Conservation (phyloP, 64 coral and sea anemone species). For the Actinia tenebrosa region DNA sequence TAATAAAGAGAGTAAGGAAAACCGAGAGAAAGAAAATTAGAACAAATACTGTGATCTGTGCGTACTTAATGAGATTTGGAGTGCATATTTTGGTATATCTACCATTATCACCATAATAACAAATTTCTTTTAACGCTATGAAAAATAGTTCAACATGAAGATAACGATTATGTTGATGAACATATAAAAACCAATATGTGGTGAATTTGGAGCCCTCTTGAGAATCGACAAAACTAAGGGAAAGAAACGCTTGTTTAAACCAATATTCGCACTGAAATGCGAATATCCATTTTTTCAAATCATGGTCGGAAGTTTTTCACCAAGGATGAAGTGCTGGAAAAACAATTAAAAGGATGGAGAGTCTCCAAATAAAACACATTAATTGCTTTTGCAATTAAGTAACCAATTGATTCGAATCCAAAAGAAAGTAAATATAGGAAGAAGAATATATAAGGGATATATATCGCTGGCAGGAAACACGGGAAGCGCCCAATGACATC, state of each 20-base stretch:
- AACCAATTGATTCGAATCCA: not conserved
- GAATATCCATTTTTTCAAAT: not conserved
- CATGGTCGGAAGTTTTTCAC: too few relatives aligned
- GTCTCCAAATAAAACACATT: not conserved
- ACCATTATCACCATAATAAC: too few relatives aligned
- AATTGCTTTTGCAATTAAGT: not conserved
- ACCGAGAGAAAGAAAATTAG: too few relatives aligned
- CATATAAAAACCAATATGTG: not conserved
- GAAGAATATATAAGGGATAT: not conserved
- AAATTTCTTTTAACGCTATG: too few relatives aligned
- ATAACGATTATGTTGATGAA: too few relatives aligned
- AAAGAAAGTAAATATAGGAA: not conserved
- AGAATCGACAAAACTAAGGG: not conserved
- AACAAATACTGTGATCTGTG: too few relatives aligned
- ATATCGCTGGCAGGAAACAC: not conserved
- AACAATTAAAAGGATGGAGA: not conserved
- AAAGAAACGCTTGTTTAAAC: not conserved
- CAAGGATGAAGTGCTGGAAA: too few relatives aligned
- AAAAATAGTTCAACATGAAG: too few relatives aligned
- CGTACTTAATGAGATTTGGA: too few relatives aligned
- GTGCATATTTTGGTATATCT: too few relatives aligned
- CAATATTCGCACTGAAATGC: not conserved
- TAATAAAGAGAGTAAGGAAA: too few relatives aligned
- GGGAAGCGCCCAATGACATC: conserved; percentile 29
- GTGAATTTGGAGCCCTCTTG: not conserved